Evolutionary conservation across 2,113 vertebrate species (phyloP).

Genomic region (Ginglymostoma cirratum): DNA sequence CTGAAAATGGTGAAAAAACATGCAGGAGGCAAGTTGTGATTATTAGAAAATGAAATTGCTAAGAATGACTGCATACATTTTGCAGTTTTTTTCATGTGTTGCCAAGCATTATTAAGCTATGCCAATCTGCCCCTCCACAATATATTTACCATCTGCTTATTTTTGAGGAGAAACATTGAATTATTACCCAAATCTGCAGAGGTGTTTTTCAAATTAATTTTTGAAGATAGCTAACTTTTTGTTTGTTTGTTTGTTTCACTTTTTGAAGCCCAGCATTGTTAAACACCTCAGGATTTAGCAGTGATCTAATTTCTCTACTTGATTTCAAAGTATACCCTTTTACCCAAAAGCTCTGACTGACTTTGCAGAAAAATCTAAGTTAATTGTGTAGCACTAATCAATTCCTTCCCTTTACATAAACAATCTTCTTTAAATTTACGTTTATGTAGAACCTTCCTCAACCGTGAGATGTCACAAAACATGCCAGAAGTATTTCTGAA

Average conservation of each 20-base stretch:
- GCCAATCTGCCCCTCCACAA: background rate
- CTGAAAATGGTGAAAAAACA: conserved; percentile 68
- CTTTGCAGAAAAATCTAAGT: background rate
- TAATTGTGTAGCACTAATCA: background rate
- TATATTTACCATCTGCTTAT: background rate
- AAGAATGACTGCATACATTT: background rate
- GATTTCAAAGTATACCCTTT: background rate
- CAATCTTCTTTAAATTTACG: background rate
- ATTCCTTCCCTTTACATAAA: background rate
- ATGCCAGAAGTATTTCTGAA: background rate
- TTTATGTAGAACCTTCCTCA: background rate
- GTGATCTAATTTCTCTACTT: background rate
- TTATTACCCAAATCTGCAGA: background rate
- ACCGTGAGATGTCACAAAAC: background rate
- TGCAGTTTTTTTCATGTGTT: background rate
- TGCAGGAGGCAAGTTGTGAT: conserved; percentile 77
- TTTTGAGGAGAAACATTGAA: background rate
- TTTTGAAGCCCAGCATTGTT: background rate
- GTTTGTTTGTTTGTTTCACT: background rate
- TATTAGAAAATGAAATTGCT: background rate
- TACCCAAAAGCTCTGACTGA: background rate
- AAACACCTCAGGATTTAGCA: background rate
- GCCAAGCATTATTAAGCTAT: background rate
- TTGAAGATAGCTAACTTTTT: background rate
- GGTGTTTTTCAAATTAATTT: background rate